Percentiles rank a stretch among this genome's conserved stretches.
Evolutionary conservation across 1,140 invertebrate species (phyloP).

Genomic region (Formica selysi): DNA sequence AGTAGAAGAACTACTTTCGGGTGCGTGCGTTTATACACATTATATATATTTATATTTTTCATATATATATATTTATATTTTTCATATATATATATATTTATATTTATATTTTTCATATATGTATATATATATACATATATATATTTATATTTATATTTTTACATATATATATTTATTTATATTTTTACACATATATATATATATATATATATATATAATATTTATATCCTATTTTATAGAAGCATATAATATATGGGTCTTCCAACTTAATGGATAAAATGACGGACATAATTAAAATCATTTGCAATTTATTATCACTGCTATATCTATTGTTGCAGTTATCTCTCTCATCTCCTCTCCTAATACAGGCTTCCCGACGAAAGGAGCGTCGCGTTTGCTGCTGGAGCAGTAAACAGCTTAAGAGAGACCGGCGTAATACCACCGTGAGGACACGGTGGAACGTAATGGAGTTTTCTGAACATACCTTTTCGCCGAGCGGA

Average conservation of each 20-base stretch:
- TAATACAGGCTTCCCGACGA: neutral
- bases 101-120: too few species aligned
- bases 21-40: too few species aligned
- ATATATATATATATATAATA: too few species aligned
- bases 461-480: slow-evolving; percentile 25
- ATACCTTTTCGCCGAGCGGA: slow-evolving; percentile 1
- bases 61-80: too few species aligned
- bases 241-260: neutral
- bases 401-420: slow-evolving; percentile 7
- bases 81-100: too few species aligned
- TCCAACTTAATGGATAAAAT: neutral
- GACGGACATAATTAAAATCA: neutral
- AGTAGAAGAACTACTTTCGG: slow-evolving; percentile 9
- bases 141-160: too few species aligned
- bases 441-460: neutral
- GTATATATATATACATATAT: too few species aligned
- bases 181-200: too few species aligned
- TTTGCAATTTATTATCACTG: neutral
- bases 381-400: neutral
- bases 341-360: neutral
- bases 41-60: too few species aligned
- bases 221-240: too few species aligned
- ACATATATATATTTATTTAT: too few species aligned
- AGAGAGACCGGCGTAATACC: slow-evolving; percentile 8
- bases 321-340: neutral